A percentile compares a stretch with the other conserved stretches of the same genome.
These are phyloP conservation scores for Enteromius paludinosus DNA, from an alignment of 2,797 vertebrate species.

Conservation along the genomic window DNA sequence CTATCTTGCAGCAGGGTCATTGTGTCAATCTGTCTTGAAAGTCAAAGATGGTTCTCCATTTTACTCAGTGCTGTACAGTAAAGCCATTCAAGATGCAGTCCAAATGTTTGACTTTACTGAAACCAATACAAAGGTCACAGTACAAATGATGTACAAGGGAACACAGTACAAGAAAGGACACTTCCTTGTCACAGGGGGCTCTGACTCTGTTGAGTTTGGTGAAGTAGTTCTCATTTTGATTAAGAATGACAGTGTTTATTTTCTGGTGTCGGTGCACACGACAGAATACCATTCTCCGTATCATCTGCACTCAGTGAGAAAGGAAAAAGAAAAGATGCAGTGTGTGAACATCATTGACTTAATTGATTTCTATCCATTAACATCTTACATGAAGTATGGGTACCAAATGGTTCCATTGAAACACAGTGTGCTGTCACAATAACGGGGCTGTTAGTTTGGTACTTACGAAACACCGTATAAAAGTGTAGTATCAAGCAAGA, in stretches of 20 bases:
- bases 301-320: not conserved
- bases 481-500: no score
- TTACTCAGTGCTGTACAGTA: not conserved
- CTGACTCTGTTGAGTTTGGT: constrained; percentile 4
- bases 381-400: not conserved
- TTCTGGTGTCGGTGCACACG: not conserved
- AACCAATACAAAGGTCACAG: not conserved
- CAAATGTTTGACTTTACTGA: not conserved
- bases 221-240: not conserved
- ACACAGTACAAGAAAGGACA: not conserved
- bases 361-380: not conserved
- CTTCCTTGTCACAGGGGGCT: not conserved
- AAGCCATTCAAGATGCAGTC: not conserved
- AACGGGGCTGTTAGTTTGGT: no score
- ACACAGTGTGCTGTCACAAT: not conserved
- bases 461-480: no score
- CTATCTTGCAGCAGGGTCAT: not conserved
- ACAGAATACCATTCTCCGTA: not conserved
- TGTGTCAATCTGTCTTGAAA: not conserved
- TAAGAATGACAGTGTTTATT: not conserved
- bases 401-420: constrained; percentile 13
- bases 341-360: not conserved
- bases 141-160: not conserved
- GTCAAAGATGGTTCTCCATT: not conserved
- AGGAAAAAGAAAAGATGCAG: not conserved